A percentile compares a stretch with the other conserved stretches of the same genome.
phyloP scores from a whole-genome alignment of 2,888 invertebrate species.

The Hypercompe scribonia region DNA sequence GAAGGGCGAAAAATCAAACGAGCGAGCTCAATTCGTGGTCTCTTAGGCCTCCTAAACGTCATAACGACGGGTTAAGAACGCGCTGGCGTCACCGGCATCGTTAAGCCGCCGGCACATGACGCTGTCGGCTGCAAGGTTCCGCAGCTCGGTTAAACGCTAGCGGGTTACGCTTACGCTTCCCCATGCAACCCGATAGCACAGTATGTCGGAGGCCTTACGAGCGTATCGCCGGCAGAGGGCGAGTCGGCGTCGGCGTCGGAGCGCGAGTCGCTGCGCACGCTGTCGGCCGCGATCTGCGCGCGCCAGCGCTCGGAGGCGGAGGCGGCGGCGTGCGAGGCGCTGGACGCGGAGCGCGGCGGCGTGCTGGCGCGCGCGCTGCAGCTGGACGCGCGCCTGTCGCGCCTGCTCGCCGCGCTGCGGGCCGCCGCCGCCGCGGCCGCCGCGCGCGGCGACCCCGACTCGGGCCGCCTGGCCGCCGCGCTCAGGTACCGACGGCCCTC shows the following conservation, averaged over 20 bases:
- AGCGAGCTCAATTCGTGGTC: no score
- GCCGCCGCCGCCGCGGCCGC: constrained; percentile 89
- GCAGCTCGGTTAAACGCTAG: no score
- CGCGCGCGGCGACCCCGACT: constrained; percentile 87
- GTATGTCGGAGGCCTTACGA: no score
- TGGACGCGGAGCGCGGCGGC: constrained; percentile 72
- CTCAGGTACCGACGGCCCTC: constrained; percentile 78
- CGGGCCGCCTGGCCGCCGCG: constrained; percentile 69
- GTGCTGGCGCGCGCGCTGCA: constrained; percentile 90
- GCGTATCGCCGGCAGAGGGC: no score
- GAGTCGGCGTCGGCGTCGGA: constrained; percentile 75
- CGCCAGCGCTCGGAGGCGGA: constrained; percentile 89
- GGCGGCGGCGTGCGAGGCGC: constrained; percentile 70
- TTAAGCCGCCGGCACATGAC: no score
- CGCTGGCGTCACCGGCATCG: no score
- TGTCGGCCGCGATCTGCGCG: constrained; percentile 91
- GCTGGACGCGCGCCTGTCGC: constrained; percentile 75
- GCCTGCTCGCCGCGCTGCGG: constrained; percentile 83
- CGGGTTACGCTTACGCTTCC: no score
- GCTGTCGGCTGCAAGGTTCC: no score
- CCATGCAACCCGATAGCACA: no score
- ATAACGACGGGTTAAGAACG: no score
- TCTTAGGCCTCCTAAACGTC: no score
- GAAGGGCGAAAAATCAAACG: no score
- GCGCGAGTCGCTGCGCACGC: constrained; percentile 91